phyloP scores from a whole-genome alignment of 2,113 vertebrate species.

The Phasianus colchicus region DNA sequence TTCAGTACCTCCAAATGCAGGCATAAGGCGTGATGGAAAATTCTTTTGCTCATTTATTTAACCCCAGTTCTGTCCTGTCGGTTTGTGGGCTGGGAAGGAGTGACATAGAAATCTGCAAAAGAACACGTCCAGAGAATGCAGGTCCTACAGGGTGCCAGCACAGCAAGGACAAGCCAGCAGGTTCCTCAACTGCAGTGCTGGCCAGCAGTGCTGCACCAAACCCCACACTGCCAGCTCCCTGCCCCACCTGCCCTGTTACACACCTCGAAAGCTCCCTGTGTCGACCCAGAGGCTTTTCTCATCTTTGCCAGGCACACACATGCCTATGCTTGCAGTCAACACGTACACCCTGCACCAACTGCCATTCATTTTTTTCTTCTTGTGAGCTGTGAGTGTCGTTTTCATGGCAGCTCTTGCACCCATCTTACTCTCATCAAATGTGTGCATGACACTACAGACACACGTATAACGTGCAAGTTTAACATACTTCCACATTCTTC shows the following conservation, averaged over 20 bases:
- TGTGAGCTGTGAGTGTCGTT: background rate
- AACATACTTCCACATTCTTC: background rate
- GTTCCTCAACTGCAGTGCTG: background rate
- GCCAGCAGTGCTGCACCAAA: background rate
- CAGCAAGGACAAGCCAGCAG: background rate
- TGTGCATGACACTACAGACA: no score
- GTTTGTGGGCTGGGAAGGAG: background rate
- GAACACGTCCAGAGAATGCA: background rate
- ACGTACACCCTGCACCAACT: no score
- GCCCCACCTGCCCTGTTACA: background rate
- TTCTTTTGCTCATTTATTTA: background rate
- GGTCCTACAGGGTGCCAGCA: background rate
- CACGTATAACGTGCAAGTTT: background rate
- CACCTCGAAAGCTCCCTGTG: background rate
- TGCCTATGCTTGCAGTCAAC: accelerated
- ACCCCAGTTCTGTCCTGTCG: background rate
- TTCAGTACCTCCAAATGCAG: background rate
- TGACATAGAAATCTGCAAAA: background rate
- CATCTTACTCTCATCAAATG: background rate
- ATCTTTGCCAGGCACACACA: background rate
- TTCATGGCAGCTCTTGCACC: background rate
- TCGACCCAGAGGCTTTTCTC: background rate
- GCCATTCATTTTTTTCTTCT: background rate
- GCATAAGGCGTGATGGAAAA: background rate
- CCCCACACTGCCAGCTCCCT: background rate